Conservation (phyloP, 2,888 invertebrate species). For the Vanessa cardui region DNA sequence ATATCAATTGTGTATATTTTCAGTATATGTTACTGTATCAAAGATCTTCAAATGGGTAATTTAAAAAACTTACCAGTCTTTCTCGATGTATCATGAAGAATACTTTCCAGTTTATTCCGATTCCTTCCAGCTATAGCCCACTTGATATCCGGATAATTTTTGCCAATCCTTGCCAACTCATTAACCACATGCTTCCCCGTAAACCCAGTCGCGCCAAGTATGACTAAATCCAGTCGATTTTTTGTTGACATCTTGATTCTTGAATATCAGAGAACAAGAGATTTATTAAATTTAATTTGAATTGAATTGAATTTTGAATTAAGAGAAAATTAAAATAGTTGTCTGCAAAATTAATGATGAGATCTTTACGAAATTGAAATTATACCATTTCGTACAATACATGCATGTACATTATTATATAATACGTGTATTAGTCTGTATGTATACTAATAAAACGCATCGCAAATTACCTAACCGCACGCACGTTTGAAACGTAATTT, state of each 20-base stretch:
- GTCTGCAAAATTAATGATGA: too few species aligned
- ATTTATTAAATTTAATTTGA: neutral
- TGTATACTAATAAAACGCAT: too few species aligned
- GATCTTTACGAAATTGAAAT: too few species aligned
- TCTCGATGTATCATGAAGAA: conserved; percentile 71
- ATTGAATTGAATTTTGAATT: too few species aligned
- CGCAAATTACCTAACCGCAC: too few species aligned
- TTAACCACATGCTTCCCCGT: conserved; percentile 94
- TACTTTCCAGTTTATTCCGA: conserved; percentile 66
- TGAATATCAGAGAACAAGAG: neutral
- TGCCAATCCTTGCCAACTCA: conserved; percentile 79
- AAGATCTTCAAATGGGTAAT: neutral
- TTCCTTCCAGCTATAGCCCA: conserved; percentile 96
- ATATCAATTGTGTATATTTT: too few species aligned
- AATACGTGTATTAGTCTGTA: too few species aligned
- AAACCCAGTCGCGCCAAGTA: conserved; percentile 97
- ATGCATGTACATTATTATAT: too few species aligned
- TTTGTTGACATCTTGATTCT: conserved; percentile 55
- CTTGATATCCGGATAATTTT: conserved; percentile 79
- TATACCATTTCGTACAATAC: too few species aligned
- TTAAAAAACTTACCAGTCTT: conserved; percentile 64
- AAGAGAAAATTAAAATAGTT: too few species aligned
- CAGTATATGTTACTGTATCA: neutral
- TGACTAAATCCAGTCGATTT: conserved; percentile 87
- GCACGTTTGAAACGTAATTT: too few species aligned